These are phyloP conservation scores for Contarinia nasturtii DNA, from an alignment of 1,140 invertebrate species.

Conservation along the genomic window DNA sequence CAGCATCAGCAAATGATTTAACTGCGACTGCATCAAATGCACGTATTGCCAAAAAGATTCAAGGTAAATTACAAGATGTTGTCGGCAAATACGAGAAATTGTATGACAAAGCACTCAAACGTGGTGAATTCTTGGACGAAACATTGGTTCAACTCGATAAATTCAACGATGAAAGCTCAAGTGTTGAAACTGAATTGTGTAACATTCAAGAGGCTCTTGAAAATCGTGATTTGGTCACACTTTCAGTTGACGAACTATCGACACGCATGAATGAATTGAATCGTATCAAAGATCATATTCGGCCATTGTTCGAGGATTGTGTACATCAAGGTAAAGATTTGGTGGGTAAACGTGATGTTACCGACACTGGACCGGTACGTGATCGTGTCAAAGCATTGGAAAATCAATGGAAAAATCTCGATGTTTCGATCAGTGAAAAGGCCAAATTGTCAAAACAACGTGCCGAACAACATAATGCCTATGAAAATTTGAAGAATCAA, in stretches of 20 bases:
- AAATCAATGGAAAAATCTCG: constrained; percentile 71
- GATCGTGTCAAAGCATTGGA: constrained; percentile 77
- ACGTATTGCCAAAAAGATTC: constrained; percentile 73
- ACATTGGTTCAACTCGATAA: constrained; percentile 46
- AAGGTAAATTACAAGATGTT: constrained; percentile 70
- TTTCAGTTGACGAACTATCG: constrained; percentile 48
- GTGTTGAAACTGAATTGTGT: constrained; percentile 49
- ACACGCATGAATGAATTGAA: constrained; percentile 36
- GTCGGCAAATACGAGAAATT: constrained; percentile 68
- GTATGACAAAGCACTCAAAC: constrained; percentile 54
- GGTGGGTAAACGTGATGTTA: constrained; percentile 74
- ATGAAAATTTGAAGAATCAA: constrained; percentile 65
- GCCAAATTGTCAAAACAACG: constrained; percentile 60
- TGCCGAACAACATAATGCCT: constrained; percentile 65
- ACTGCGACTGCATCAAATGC: constrained; percentile 64
- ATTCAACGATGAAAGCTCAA: constrained; percentile 47
- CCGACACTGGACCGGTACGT: constrained; percentile 64
- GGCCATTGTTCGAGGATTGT: constrained; percentile 50
- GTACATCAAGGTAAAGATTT: constrained; percentile 63
- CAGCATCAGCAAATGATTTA: constrained; percentile 56
- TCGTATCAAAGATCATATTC: constrained; percentile 22
- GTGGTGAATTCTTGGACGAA: constrained; percentile 65
- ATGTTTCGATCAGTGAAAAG: constrained; percentile 60
- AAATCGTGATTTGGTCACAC: constrained; percentile 43
- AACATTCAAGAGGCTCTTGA: constrained; percentile 58